These are phyloP conservation scores for Epinotia brunnichana DNA, from an alignment of 2,888 invertebrate species.

Conservation along the genomic window DNA sequence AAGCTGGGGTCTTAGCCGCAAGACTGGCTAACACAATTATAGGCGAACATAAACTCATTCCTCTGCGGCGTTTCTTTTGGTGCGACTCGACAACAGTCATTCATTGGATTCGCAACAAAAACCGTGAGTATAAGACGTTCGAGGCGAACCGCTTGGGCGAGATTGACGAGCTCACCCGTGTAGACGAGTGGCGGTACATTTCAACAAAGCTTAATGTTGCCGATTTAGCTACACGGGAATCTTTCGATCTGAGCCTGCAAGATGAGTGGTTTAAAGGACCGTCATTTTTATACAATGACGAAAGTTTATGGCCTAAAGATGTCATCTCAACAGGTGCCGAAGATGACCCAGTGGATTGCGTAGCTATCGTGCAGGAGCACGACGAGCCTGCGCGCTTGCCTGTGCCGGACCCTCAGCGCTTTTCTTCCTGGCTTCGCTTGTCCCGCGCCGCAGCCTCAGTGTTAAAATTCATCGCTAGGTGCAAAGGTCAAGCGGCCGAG, in stretches of 20 bases:
- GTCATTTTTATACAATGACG: not conserved
- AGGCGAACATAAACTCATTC: too few relatives aligned
- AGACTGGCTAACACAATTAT: too few relatives aligned
- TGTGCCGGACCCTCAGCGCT: not conserved
- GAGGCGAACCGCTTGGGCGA: slow-evolving; percentile 7
- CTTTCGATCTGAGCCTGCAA: not conserved
- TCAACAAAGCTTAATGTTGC: slow-evolving; percentile 15
- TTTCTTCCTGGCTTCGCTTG: slow-evolving; percentile 5
- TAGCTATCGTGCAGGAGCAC: not conserved
- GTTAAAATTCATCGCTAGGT: too few relatives aligned
- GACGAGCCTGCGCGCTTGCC: not conserved
- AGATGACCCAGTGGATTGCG: not conserved
- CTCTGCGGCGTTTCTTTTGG: too few relatives aligned
- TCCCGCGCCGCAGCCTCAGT: too few relatives aligned
- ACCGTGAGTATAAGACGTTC: not conserved
- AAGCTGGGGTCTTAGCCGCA: too few relatives aligned
- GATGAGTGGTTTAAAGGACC: slow-evolving; percentile 8
- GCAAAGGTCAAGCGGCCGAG: not conserved
- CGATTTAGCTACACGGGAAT: slow-evolving; percentile 10
- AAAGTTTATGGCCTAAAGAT: slow-evolving; percentile 1
- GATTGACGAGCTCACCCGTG: slow-evolving; percentile 6
- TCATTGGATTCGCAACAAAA: too few relatives aligned
- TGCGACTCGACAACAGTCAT: too few relatives aligned
- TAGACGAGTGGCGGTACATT: slow-evolving; percentile 15
- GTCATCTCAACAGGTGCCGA: not conserved